Evolutionary conservation across 2,113 vertebrate species (phyloP).

Genomic region (Colinus virginianus): DNA sequence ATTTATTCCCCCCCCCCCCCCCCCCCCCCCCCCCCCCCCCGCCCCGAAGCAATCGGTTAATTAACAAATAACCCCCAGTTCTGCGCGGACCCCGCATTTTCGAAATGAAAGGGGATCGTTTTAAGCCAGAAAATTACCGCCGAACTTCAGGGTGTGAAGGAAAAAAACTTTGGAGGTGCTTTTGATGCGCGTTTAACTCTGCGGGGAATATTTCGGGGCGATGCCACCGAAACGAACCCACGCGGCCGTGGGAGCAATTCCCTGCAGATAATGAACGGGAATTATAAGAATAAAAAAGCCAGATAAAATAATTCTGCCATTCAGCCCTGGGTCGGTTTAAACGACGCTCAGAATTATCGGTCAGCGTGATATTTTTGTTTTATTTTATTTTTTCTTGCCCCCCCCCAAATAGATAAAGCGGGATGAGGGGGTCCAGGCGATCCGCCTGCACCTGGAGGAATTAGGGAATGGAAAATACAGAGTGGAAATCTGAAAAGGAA

Average conservation of each 20-base stretch:
- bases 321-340: not conserved
- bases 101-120: not conserved
- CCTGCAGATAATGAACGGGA: not conserved
- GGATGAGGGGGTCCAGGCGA: not conserved
- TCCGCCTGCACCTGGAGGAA: not conserved
- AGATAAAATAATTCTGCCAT: not conserved
- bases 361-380: rapidly evolving
- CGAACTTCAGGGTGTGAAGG: not conserved
- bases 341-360: not conserved
- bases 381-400: too few relatives aligned
- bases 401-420: not conserved
- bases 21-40: too few relatives aligned
- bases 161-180: not conserved
- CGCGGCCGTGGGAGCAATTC: not conserved
- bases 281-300: not conserved
- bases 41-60: conserved; percentile 39
- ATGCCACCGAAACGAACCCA: not conserved
- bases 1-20: not conserved
- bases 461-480: not conserved
- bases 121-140: not conserved
- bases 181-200: not conserved
- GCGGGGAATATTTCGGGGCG: not conserved
- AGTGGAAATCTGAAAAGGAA: not conserved
- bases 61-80: conserved; percentile 38
- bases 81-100: conserved; percentile 11